Evolutionary conservation across 2,797 vertebrate genomes (phyloP).

Genomic region (Denticeps clupeoides): DNA sequence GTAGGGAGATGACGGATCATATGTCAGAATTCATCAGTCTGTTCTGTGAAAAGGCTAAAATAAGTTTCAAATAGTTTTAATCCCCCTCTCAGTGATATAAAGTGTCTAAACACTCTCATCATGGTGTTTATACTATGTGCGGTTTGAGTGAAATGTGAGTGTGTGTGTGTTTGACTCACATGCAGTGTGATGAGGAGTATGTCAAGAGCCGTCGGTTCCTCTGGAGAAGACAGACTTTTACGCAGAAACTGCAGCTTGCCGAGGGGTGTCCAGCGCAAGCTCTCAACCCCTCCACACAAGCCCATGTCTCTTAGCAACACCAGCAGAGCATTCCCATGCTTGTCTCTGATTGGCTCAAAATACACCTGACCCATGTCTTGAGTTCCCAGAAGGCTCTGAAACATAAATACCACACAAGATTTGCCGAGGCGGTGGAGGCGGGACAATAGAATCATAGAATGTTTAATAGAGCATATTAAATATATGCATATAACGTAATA

Average conservation of each 20-base stretch:
- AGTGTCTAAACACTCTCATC: no score
- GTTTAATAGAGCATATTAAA: no score
- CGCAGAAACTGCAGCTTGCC: constrained; percentile 76
- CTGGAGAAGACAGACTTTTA: constrained; percentile 74
- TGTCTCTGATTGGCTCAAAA: constrained; percentile 82
- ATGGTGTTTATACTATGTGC: no score
- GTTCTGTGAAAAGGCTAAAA: no score
- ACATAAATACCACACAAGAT: not conserved
- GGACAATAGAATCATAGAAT: no score
- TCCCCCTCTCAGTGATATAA: no score
- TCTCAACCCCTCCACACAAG: constrained; percentile 62
- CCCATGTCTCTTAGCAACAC: constrained; percentile 76
- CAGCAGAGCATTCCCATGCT: constrained; percentile 79
- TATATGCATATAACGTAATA: no score
- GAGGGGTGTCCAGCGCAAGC: constrained; percentile 71
- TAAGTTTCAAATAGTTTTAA: no score
- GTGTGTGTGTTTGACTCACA: constrained; percentile 42
- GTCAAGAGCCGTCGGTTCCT: constrained; percentile 78
- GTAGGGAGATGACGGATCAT: no score
- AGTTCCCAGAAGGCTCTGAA: constrained; percentile 73
- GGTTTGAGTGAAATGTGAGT: no score
- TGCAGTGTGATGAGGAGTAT: constrained; percentile 73
- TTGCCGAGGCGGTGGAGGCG: no score
- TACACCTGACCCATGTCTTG: constrained; percentile 82
- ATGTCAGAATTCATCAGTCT: no score